These are phyloP conservation scores for Colistium nudipinnis DNA, from an alignment of 2,113 vertebrate species.

Conservation along the genomic window DNA sequence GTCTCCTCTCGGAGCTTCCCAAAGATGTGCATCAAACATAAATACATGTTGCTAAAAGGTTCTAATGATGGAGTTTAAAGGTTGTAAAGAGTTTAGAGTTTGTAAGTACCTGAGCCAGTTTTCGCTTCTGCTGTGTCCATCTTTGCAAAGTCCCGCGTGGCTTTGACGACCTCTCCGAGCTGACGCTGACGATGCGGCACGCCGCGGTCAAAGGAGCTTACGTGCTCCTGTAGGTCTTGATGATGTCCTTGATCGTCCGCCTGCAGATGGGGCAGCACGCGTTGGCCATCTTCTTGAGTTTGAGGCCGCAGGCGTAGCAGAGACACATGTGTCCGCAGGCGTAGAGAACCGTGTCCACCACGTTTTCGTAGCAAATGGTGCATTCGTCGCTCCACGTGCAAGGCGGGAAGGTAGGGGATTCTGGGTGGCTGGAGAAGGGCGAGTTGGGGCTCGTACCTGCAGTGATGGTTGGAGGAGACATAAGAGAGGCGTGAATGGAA, in stretches of 20 bases:
- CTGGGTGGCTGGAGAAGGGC: constrained; percentile 83
- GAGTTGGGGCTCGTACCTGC: constrained; percentile 87
- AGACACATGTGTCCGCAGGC: constrained; percentile 96
- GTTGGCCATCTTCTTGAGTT: constrained; percentile 91
- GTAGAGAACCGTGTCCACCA: constrained; percentile 93
- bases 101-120: constrained; percentile 68
- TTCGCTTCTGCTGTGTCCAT: constrained; percentile 32
- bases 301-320: constrained; percentile 90
- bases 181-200: constrained; percentile 15
- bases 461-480: background rate
- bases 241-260: constrained; percentile 92
- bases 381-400: constrained; percentile 89
- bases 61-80: constrained; percentile 29
- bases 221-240: constrained; percentile 92
- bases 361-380: constrained; percentile 93
- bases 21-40: constrained; percentile 19
- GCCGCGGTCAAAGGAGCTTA: constrained; percentile 64
- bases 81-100: constrained; percentile 34
- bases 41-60: constrained; percentile 41
- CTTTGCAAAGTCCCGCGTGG: constrained; percentile 52
- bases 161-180: constrained; percentile 44
- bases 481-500: background rate
- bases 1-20: background rate
- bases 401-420: constrained; percentile 84
- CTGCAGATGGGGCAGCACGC: constrained; percentile 94